Percentiles rank a stretch among this genome's conserved stretches.
Conservation (phyloP, 1,140 invertebrate species). For the Temnothorax longispinosus region DNA sequence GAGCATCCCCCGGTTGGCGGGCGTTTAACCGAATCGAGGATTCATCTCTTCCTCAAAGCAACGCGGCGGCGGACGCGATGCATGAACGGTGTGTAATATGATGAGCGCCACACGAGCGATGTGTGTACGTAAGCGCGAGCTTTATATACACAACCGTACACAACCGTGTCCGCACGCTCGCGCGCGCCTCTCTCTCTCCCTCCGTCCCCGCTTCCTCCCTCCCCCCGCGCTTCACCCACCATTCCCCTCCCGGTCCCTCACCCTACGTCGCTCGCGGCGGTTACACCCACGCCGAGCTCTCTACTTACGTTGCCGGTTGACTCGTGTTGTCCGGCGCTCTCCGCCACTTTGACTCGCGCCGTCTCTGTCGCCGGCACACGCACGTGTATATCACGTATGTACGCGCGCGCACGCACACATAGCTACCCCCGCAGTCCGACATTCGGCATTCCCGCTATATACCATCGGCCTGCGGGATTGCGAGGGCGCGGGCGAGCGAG, state of each 20-base stretch:
- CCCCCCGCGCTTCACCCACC: neutral
- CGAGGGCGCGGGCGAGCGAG: slow-evolving; percentile 43
- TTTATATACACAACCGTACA: neutral
- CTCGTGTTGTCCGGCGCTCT: slow-evolving; percentile 70
- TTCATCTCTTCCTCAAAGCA: slow-evolving; percentile 73
- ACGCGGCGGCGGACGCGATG: slow-evolving; percentile 63
- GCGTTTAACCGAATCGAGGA: slow-evolving; percentile 74
- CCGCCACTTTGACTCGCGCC: slow-evolving; percentile 70
- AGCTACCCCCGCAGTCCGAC: slow-evolving; percentile 23
- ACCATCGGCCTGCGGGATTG: neutral
- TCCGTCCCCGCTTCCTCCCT: neutral
- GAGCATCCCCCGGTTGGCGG: slow-evolving; percentile 68
- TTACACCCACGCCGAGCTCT: slow-evolving; percentile 76
- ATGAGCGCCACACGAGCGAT: slow-evolving; percentile 73
- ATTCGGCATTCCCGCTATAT: slow-evolving; percentile 39
- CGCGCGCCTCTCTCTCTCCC: no score
- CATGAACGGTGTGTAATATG: slow-evolving; percentile 79
- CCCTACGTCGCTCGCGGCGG: slow-evolving; percentile 56
- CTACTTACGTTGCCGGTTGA: slow-evolving; percentile 75
- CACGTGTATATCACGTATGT: neutral
- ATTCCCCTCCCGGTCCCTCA: slow-evolving; percentile 7
- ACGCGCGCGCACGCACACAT: neutral
- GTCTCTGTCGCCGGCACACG: slow-evolving; percentile 48
- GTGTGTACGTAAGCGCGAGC: slow-evolving; percentile 20
- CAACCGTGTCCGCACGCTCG: neutral